A percentile compares a stretch with the other conserved stretches of the same genome.
These are phyloP conservation scores for Allacma fusca DNA, from an alignment of 2,888 invertebrate species.

Conservation along the genomic window DNA sequence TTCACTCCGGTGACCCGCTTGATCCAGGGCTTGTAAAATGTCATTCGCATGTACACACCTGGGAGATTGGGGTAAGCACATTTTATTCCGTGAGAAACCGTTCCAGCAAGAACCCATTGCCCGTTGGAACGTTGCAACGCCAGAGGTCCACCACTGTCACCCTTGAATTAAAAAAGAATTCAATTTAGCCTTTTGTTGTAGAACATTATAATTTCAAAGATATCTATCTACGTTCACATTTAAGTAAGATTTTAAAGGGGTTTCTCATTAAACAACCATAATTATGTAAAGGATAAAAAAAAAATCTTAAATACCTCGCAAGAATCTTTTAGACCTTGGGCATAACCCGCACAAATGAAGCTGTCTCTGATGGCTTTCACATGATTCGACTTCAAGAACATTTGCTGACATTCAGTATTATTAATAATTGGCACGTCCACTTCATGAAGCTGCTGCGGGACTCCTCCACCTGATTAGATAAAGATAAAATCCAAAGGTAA, in stretches of 20 bases:
- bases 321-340: conserved; percentile 89
- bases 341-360: conserved; percentile 91
- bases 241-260: too few species aligned
- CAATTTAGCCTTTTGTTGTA: neutral
- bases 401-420: conserved; percentile 89
- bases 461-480: conserved; percentile 73
- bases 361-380: conserved; percentile 84
- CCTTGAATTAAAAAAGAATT: conserved; percentile 68
- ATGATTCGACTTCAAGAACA: conserved; percentile 91
- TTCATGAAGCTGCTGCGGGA: conserved; percentile 88
- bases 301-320: conserved; percentile 75
- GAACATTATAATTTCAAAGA: too few species aligned
- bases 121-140: conserved; percentile 79
- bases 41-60: conserved; percentile 90
- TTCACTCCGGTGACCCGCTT: conserved; percentile 72
- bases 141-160: conserved; percentile 91
- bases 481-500: too few species aligned
- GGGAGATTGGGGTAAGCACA: conserved; percentile 66
- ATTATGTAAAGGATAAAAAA: too few species aligned
- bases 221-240: too few species aligned
- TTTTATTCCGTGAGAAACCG: conserved; percentile 93
- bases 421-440: conserved; percentile 91
- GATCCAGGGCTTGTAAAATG: conserved; percentile 90
- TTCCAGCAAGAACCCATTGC: conserved; percentile 86
- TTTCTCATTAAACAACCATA: too few species aligned